These are phyloP conservation scores for Acronicta aceris DNA, from an alignment of 2,888 invertebrate species.

Conservation along the genomic window DNA sequence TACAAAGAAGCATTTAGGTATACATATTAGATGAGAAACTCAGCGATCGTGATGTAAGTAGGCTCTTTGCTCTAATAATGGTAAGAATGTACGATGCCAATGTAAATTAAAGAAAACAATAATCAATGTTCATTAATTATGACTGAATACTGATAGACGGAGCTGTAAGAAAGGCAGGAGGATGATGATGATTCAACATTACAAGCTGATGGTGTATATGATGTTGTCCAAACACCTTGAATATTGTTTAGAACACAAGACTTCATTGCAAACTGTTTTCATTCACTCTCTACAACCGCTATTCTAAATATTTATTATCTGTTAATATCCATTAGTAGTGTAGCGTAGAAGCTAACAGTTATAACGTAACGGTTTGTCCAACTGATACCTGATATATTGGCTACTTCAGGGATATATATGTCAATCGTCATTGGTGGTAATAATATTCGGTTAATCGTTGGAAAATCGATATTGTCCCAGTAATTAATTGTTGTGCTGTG, in stretches of 20 bases:
- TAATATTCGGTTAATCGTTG: no score
- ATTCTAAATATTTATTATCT: conserved; percentile 29
- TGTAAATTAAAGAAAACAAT: conserved; percentile 55
- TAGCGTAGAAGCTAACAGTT: conserved; percentile 1
- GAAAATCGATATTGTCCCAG: no score
- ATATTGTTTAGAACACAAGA: conserved; percentile 32
- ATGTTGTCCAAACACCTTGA: conserved; percentile 9
- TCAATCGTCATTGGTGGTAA: no score
- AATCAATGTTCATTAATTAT: conserved; percentile 20
- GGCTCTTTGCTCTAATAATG: conserved; percentile 62
- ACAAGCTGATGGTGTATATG: neutral
- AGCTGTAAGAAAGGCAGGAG: no score
- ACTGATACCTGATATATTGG: neutral
- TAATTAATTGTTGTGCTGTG: no score
- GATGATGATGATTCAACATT: no score
- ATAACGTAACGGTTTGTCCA: neutral
- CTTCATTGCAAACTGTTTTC: conserved; percentile 20
- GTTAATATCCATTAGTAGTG: conserved; percentile 1
- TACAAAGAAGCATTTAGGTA: conserved; percentile 45
- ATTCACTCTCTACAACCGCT: conserved; percentile 7
- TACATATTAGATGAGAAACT: conserved; percentile 54
- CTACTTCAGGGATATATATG: no score
- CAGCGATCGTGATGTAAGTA: conserved; percentile 62
- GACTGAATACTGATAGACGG: neutral
- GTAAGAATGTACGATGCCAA: conserved; percentile 46